A percentile compares a stretch with the other conserved stretches of the same genome.
These are phyloP conservation scores for Copsychus sechellarum DNA, from an alignment of 2,113 vertebrate genomes.

Conservation along the genomic window DNA sequence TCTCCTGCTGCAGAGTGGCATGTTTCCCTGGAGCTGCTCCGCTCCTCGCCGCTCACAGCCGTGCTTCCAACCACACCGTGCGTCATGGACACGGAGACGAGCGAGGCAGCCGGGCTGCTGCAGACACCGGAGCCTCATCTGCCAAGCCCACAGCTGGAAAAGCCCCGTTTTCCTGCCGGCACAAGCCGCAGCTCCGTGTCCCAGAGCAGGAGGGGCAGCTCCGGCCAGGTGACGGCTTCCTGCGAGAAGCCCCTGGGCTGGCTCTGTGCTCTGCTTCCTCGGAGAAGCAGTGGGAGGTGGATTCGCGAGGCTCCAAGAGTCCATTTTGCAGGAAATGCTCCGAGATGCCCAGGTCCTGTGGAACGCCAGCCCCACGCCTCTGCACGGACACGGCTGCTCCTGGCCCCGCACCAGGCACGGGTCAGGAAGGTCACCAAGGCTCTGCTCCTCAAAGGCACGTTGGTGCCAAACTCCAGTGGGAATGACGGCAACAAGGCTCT, in stretches of 20 bases:
- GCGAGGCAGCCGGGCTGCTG: neutral
- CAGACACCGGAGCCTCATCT: neutral
- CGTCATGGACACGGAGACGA: neutral
- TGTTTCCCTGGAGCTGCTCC: neutral
- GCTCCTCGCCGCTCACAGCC: neutral
- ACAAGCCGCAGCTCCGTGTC: neutral
- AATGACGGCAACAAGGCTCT: neutral
- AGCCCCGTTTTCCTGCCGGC: neutral
- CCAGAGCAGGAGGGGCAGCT: neutral
- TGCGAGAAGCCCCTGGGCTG: neutral
- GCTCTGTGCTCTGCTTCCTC: neutral
- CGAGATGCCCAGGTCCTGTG: neutral
- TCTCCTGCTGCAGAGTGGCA: neutral
- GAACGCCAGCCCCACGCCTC: rapidly evolving
- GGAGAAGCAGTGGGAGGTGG: neutral
- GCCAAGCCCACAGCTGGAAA: neutral
- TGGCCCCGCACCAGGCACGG: rapidly evolving
- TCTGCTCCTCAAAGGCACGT: neutral
- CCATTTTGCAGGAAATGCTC: conserved; percentile 11
- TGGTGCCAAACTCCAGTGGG: neutral
- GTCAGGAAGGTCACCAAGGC: neutral
- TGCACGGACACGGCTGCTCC: rapidly evolving
- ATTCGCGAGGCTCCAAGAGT: neutral
- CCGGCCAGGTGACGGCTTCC: neutral
- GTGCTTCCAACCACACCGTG: neutral